A percentile compares a stretch with the other conserved stretches of the same genome.
phyloP scores from a whole-genome alignment of 2,888 invertebrate species.

The Heliconius sara region DNA sequence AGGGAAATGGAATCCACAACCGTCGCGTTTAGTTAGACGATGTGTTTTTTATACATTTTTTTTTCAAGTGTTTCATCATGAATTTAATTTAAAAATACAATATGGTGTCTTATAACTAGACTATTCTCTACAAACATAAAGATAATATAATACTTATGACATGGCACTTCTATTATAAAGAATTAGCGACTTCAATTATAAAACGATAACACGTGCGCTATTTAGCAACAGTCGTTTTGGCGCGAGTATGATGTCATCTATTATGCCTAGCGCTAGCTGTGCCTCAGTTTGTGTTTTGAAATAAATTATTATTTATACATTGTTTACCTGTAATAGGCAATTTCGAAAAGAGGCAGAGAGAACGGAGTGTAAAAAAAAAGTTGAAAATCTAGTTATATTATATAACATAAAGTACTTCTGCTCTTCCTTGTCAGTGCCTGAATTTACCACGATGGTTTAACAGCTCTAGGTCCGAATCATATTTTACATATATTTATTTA shows the following conservation, averaged over 20 bases:
- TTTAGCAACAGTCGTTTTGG: constrained; percentile 12
- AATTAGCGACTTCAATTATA: constrained; percentile 15
- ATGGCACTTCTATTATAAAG: not conserved
- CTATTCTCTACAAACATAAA: not conserved
- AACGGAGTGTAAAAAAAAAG: too few species aligned
- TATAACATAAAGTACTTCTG: too few species aligned
- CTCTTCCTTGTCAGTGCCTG: too few species aligned
- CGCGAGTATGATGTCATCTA: constrained; percentile 25
- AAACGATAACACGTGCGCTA: constrained; percentile 11
- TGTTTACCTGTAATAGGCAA: not conserved
- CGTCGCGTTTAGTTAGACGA: too few species aligned
- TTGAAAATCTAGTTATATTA: too few species aligned
- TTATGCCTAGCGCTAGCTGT: not conserved
- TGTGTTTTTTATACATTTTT: too few species aligned
- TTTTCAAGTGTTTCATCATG: not conserved
- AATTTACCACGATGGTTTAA: too few species aligned
- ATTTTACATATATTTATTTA: too few species aligned
- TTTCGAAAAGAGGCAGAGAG: not conserved
- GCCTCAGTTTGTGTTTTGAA: constrained; percentile 14
- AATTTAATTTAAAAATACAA: not conserved
- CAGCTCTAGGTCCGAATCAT: too few species aligned
- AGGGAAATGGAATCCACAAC: too few species aligned
- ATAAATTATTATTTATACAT: not conserved
- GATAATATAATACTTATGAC: not conserved
- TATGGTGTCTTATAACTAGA: not conserved